phyloP scores from a whole-genome alignment of 2,888 invertebrate genomes.

The Himalopsyche anomala region DNA sequence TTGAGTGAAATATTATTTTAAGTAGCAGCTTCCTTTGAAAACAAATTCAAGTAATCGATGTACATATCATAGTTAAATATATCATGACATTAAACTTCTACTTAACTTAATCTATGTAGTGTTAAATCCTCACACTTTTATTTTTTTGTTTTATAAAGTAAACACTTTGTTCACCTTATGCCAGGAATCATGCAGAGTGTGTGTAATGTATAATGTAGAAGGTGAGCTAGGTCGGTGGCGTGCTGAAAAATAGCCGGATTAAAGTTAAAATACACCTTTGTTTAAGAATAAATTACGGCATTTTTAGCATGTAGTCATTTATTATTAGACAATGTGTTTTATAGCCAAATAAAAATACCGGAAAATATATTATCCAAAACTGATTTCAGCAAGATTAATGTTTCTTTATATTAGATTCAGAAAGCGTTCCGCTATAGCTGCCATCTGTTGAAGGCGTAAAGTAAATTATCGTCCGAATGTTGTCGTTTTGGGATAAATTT shows the following conservation, averaged over 20 bases:
- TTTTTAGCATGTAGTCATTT: slow-evolving; percentile 41
- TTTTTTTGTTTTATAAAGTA: too few relatives aligned
- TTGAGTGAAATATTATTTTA: too few relatives aligned
- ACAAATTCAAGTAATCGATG: too few relatives aligned
- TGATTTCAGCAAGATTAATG: neutral
- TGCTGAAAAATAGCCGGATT: slow-evolving; percentile 57
- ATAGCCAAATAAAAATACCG: slow-evolving; percentile 27
- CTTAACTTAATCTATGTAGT: too few relatives aligned
- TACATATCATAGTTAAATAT: too few relatives aligned
- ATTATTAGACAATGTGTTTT: slow-evolving; percentile 19
- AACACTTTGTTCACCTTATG: neutral
- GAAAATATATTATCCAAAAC: neutral
- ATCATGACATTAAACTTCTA: too few relatives aligned
- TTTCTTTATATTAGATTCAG: neutral
- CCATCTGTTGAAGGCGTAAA: too few relatives aligned
- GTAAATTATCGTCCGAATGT: too few relatives aligned
- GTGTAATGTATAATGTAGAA: slow-evolving; percentile 54
- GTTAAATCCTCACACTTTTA: too few relatives aligned
- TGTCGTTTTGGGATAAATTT: too few relatives aligned
- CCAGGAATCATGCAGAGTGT: slow-evolving; percentile 14
- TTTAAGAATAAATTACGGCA: slow-evolving; percentile 48
- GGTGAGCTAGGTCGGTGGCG: slow-evolving; percentile 49
- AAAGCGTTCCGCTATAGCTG: too few relatives aligned
- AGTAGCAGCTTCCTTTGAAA: too few relatives aligned
- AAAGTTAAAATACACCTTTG: slow-evolving; percentile 53